Evolutionary conservation across 2,888 invertebrate genomes (phyloP), one percentile per base, ranked within the genome.

Genomic region (Yponomeuta cagnagella): DNA sequence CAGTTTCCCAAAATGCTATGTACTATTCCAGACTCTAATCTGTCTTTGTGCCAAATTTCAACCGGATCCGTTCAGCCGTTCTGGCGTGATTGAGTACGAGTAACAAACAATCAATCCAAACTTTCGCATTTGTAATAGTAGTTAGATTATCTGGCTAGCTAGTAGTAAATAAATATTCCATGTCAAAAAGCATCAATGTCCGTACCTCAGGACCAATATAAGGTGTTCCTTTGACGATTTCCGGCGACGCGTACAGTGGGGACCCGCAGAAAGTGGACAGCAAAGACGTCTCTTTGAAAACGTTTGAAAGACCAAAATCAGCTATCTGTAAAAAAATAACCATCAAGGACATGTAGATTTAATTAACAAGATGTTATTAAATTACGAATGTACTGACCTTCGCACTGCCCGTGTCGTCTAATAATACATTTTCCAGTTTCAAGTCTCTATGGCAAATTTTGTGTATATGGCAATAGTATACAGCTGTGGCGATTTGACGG

Each of bases 401-500:
- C 69, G 98, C 98, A 93, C 98, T 98, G 78, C 98, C 97, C 79
- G 96, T 94, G 85, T 97, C 97, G 85, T 98, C 98, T 76, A 98
- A 92, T 76, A 98, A 93, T 80, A 98, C 98, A 90, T 98, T 98
- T 90, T 98, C 98, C 82, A 98, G 93, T 90, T 98, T 98, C 80
- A 98, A 94, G 94, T 98, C 98, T 79, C 98, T 94, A 93, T 98
- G 98, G 88, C 98, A 98, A 81, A 98, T 98, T 92, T 98, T 98
- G 89, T 98, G 98, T 94, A 98, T 98, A 93, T 99, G 99, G 91
- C 99, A 98, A 93, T 99, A 99, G 91, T 98, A 98, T 74, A 98
- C 97, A 76, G 99, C 98, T 68, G 98, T 98, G 48, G 98, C 96
- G 80, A 99, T 98, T 92, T 99, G 99, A 73, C 99, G 95, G 89